A percentile compares a stretch with the other conserved stretches of the same genome.
These are phyloP conservation scores for Tetranychus truncatus DNA, from an alignment of 2,888 invertebrate genomes.

Conservation along the genomic window DNA sequence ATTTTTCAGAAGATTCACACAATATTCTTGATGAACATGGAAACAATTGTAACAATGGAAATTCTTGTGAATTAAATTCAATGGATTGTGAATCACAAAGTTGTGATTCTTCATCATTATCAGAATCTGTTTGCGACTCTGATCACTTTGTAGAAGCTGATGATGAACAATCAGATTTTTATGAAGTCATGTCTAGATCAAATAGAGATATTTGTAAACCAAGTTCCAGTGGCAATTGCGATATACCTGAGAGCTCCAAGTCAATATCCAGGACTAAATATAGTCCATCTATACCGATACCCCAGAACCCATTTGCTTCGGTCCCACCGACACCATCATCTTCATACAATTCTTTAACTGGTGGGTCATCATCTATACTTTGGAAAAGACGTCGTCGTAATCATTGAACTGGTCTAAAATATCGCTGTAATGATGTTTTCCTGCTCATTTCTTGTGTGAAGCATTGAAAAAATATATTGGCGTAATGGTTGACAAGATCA, in stretches of 20 bases:
- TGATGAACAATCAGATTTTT: slow-evolving; percentile 22
- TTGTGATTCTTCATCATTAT: slow-evolving; percentile 6
- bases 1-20: not conserved
- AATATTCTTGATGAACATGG: not conserved
- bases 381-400: slow-evolving; percentile 16
- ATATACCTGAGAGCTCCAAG: not conserved
- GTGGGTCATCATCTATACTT: slow-evolving; percentile 8
- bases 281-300: slow-evolving; percentile 10
- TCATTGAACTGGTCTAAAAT: not conserved
- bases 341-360: slow-evolving; percentile 6
- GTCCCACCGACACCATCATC: slow-evolving; percentile 11
- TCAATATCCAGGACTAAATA: slow-evolving; percentile 6
- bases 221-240: not conserved
- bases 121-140: slow-evolving; percentile 8
- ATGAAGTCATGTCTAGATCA: slow-evolving; percentile 17
- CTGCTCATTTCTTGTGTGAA: no score
- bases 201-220: slow-evolving; percentile 6
- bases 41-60: not conserved
- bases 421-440: not conserved
- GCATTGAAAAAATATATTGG: no score
- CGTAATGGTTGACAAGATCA: no score
- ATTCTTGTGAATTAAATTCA: no score
- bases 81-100: slow-evolving; percentile 10
- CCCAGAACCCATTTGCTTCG: slow-evolving; percentile 9
- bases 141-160: slow-evolving; percentile 20